Base-by-base conservation (phyloP, 2,888 invertebrate genomes). In the Drosophila paucipuncta region DNA sequence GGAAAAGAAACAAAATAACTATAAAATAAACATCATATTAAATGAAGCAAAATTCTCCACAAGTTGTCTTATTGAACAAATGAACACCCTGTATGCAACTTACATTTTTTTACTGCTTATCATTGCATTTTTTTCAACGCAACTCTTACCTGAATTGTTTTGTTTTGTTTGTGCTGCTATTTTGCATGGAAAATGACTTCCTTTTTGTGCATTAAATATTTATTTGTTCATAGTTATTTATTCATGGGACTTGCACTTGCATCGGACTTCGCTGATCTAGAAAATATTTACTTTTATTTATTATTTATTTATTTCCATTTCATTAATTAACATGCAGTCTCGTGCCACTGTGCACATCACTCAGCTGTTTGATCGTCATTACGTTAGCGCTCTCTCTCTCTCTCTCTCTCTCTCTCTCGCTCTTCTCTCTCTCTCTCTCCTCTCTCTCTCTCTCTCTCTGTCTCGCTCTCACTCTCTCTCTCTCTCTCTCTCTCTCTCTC, bases 21-120 rank as follows among this genome's bases (percentile, higher is more conserved):
- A 76, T 54, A 66, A 73, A 89, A 83, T 79, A 86, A 90, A 90
- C 35, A 61, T 63, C 61, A 77, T 77, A 79, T 73, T 65, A 79
- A 68, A 72, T 89, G 76, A 69, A 81, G 54, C 50, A 62, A 31
- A 60, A 18, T 2, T n/a, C 6, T 2, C 16, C 13, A 6, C 9
- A 18, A 35, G 11, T 57, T 57, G 30, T 61, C 43, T 22, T 22
- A 13, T 13, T 67, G 2, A 35, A 10, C 6, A 10, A 11, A 5
- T 18, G 2, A 5, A 18, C 37, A 54, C 59, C 33, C 39, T 78
- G n/a, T 54, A 39, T 43, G 7, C 11, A 43, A 16, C 39, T 49
- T 10, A 16, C 3, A n/a, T 37, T 22, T 16, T 11, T 2, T 41
- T 28, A 10, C 0, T 16, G 63, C 53, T 67, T 64, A 72, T 72